These are phyloP conservation scores for Sebastes diploproa DNA, from an alignment of 2,797 vertebrate species.

Conservation along the genomic window DNA sequence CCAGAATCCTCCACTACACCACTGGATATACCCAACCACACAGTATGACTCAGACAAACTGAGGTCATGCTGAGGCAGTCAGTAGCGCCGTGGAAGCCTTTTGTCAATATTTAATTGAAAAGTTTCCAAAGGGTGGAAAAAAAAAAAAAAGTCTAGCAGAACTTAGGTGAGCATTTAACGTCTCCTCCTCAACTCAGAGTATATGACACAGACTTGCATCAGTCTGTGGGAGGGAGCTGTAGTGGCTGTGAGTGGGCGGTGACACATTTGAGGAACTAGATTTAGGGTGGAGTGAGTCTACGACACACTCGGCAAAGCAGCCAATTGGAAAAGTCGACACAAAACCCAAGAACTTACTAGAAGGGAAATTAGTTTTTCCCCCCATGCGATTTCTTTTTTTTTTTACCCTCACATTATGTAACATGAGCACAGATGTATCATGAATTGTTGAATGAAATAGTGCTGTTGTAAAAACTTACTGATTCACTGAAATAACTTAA, in stretches of 20 bases:
- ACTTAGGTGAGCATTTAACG: background rate
- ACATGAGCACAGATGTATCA: background rate
- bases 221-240: slow-evolving; percentile 53
- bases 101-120: background rate
- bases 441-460: background rate
- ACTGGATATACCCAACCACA: no score
- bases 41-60: background rate
- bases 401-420: background rate
- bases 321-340: slow-evolving; percentile 52
- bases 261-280: slow-evolving; percentile 54
- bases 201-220: slow-evolving; percentile 58
- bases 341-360: slow-evolving; percentile 22
- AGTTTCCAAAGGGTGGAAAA: background rate
- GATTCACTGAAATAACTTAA: background rate
- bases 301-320: slow-evolving; percentile 5
- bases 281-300: slow-evolving; percentile 48
- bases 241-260: slow-evolving; percentile 29
- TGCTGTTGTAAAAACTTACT: background rate
- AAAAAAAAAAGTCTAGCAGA: background rate
- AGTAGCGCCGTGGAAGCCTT: background rate
- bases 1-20: no score
- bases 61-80: no score
- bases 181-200: background rate
- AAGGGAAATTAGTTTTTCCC: background rate
- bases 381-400: background rate